Evolutionary conservation across 2,113 vertebrate genomes (phyloP).

Genomic region (Oenanthe melanoleuca): DNA sequence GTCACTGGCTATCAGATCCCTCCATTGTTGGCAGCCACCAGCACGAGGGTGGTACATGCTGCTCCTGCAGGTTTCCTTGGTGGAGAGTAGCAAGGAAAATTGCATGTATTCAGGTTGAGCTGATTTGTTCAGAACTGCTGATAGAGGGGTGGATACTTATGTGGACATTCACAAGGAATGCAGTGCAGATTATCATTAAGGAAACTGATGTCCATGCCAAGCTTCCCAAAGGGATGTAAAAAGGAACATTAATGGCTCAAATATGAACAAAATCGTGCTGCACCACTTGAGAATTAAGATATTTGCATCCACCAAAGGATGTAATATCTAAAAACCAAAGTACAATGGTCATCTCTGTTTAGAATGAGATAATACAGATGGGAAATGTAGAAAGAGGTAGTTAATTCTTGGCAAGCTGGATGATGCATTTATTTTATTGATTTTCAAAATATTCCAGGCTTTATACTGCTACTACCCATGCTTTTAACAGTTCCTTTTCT

Average conservation of each 20-base stretch:
- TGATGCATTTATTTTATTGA: not conserved
- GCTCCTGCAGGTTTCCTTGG: not conserved
- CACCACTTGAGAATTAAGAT: not conserved
- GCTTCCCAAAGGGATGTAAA: not conserved
- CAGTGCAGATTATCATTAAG: not conserved
- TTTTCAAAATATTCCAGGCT: not conserved
- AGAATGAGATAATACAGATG: not conserved
- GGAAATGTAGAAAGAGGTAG: not conserved
- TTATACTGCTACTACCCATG: not conserved
- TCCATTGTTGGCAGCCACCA: not conserved
- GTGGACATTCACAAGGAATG: not conserved
- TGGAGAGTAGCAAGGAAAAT: not conserved
- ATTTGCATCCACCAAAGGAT: not conserved
- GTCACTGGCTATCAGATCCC: not conserved
- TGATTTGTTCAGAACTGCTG: not conserved
- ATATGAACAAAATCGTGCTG: slow-evolving; percentile 1
- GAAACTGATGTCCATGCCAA: not conserved
- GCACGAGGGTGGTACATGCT: not conserved
- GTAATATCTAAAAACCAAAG: not conserved
- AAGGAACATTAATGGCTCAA: not conserved
- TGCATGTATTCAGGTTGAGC: not conserved
- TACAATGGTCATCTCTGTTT: not conserved
- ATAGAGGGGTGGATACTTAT: not conserved
- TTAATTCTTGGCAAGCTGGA: not conserved
- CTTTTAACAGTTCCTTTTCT: not conserved